Base-by-base conservation (phyloP, 2,797 vertebrate species). In the Euthynnus affinis region DNA sequence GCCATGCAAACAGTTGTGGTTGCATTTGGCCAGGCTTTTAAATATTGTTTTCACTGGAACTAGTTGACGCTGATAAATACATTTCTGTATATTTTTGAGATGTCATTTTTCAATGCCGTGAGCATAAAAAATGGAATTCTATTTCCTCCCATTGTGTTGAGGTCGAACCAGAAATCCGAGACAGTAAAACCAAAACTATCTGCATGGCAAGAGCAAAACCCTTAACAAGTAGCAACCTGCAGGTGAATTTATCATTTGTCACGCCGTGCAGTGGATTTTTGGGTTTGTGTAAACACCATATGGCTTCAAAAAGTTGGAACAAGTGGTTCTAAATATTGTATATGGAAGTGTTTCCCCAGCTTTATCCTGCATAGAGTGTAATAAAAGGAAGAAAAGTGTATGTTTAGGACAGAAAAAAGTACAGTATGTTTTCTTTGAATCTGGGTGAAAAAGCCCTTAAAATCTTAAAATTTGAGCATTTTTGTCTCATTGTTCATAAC, bases 361-460 rank as follows among this genome's bases (percentile, higher is more conserved):
- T 18, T 49, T 5, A 63, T 29, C 22, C 14, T 22, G 10, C 52
- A 32, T 29, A 29, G 27, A 29, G 27, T 29, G 29, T 32, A 32
- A 32, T 29, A 29, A 62, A 20, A 6, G 3, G 3, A 34, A 34
- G 2, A 42, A 8, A 1, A 5, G n/a, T n/a, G 0, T 18, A 3
- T 58, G 27, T 53, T 17, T 22, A 9, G 7, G 25, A n/a, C n/a
- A n/a, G 15, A 15, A 58, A 18, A n/a, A 46, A 7, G 10, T 23
- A 4, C 18, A 37, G n/a, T 17, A 9, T 22, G 25, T 34, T 48
- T 18, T 14, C 4, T 62, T 49, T 64, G 3, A 57, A 1, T 32
- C 37, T 18, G 27, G 3, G 17, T 65, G 34, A 71, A 76, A 20
- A 6, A 2, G 9, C 15, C 71, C 59, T 74, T 80, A 67, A 67